Evolutionary conservation across 2,113 vertebrate species (phyloP).

Genomic region (Hymenochirus boettgeri): DNA sequence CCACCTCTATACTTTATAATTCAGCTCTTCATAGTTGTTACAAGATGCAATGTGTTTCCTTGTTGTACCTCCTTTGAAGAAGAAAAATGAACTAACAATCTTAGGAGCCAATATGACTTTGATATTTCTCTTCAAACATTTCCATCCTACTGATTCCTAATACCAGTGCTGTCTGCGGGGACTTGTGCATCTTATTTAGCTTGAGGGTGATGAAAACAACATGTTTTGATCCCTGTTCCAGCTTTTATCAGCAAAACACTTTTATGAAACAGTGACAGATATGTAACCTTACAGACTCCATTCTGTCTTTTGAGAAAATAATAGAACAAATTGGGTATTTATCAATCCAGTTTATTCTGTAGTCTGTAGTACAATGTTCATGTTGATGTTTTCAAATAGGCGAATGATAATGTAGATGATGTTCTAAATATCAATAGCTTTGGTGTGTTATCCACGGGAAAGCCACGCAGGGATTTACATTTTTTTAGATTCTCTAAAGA

Average conservation of each 20-base stretch:
- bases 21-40: background rate
- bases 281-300: slow-evolving; percentile 3
- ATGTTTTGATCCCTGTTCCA: slow-evolving; percentile 34
- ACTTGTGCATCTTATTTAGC: slow-evolving; percentile 28
- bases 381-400: too few relatives aligned
- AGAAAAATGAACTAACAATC: slow-evolving; percentile 3
- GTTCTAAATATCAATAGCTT: too few relatives aligned
- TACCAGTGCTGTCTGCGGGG: slow-evolving; percentile 32
- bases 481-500: too few relatives aligned
- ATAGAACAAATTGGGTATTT: background rate
- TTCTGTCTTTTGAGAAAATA: background rate
- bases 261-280: slow-evolving; percentile 24
- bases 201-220: slow-evolving; percentile 34
- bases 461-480: too few relatives aligned
- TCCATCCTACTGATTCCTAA: slow-evolving; percentile 39
- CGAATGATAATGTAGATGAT: too few relatives aligned
- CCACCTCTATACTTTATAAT: background rate
- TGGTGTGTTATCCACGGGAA: too few relatives aligned
- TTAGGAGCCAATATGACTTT: slow-evolving; percentile 30
- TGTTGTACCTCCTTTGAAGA: slow-evolving; percentile 20
- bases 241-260: slow-evolving; percentile 37
- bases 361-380: background rate
- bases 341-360: background rate
- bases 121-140: slow-evolving; percentile 39
- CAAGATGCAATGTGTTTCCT: slow-evolving; percentile 9